Conservation (phyloP, 2,888 invertebrate species). For the Anthophora plumipes region DNA sequence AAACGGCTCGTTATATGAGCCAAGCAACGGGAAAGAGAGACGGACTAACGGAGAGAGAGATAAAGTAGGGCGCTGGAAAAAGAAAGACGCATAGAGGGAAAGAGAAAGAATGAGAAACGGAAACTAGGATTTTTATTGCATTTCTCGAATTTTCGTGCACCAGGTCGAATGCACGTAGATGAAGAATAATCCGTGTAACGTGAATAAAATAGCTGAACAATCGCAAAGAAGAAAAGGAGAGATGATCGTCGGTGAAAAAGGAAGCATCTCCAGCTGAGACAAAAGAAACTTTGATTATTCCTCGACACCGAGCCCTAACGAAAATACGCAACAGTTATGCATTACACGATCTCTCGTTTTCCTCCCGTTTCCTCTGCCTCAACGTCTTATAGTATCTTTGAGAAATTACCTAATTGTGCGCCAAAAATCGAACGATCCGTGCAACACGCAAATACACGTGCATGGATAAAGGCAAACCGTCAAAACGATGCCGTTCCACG, state of each 20-base stretch:
- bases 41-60: neutral
- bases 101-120: neutral
- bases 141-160: neutral
- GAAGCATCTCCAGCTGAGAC: constrained; percentile 27
- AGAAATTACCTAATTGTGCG: constrained; percentile 78
- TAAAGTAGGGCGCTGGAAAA: constrained; percentile 2
- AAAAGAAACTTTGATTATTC: constrained; percentile 32
- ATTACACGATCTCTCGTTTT: neutral
- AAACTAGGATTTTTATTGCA: neutral
- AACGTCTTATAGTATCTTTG: constrained; percentile 10
- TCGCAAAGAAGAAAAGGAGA: neutral
- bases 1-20: constrained; percentile 46
- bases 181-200: neutral
- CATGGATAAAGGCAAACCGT: constrained; percentile 63
- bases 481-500: constrained; percentile 27
- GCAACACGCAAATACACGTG: constrained; percentile 71
- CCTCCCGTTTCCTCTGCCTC: no score
- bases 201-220: neutral
- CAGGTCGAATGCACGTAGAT: neutral
- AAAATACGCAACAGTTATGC: neutral
- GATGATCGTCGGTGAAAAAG: neutral
- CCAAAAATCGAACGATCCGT: constrained; percentile 75
- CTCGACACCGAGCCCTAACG: neutral
- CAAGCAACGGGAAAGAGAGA: constrained; percentile 6
- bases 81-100: constrained; percentile 16